Conservation (phyloP, 1,140 invertebrate species). For the Wiebesia pumilae region DNA sequence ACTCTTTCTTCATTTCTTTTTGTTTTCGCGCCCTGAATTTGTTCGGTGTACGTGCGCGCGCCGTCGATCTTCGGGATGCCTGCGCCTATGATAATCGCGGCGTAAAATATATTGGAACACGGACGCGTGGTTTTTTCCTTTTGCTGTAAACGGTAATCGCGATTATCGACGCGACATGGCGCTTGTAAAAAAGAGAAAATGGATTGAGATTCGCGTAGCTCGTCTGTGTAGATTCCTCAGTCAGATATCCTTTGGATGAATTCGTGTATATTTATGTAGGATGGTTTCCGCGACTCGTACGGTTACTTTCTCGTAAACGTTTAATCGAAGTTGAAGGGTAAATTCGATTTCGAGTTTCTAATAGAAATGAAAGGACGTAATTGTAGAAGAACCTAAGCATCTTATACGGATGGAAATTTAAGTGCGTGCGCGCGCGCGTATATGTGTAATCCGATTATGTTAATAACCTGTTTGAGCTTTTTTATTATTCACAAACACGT, state of each 20-base stretch:
- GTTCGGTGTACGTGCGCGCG: neutral
- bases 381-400: neutral
- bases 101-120: neutral
- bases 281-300: too few relatives aligned
- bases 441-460: neutral
- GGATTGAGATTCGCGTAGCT: too few relatives aligned
- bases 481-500: neutral
- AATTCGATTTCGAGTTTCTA: neutral
- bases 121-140: neutral
- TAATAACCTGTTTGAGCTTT: neutral
- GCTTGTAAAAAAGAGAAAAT: too few relatives aligned
- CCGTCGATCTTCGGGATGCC: neutral
- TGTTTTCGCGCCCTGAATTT: conserved; percentile 21
- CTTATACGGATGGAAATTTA: neutral
- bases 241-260: too few relatives aligned
- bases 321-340: neutral
- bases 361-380: neutral
- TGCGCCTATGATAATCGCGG: neutral
- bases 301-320: neutral
- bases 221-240: too few relatives aligned
- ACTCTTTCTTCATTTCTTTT: neutral
- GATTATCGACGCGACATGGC: neutral
- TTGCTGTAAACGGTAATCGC: neutral
- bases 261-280: too few relatives aligned
- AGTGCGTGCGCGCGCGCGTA: neutral